Base-by-base conservation (phyloP, 2,113 vertebrate species). In the Sorex araneus region DNA sequence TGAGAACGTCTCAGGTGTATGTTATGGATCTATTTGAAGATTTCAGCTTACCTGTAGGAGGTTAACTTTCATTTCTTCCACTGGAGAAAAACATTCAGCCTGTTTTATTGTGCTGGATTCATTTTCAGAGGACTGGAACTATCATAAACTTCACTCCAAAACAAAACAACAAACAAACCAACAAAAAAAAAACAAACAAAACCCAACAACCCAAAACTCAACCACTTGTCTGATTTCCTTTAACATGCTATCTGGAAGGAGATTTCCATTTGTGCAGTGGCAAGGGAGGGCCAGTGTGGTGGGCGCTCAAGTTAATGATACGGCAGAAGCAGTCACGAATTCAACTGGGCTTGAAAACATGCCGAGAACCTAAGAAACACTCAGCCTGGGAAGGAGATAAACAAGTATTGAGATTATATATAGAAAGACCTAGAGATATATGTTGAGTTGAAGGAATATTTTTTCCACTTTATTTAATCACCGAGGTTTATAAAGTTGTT, bases 21-120 rank as follows among this genome's bases (percentile, higher is more conserved):
- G 12, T 74, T 47, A 92, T 67, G 43, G 45, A 34, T 92, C 78
- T 86, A 12, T 73, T 76, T 77, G 89, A 92, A 76, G 94, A 94
- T 89, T 95, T 77, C 95, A 83, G 57, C 94, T 95, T 91, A 94
- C 89, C 90, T 89, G 82, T 91, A 89, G 91, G n/a, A 83, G 71
- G 50, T 84, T 84, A 84, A 36, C 71, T 94, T 93, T 80, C 75
- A 34, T 80, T 89, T 82, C 47, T 91, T 79, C 73, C 19, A 57
- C 63, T 25, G 40, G 77, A 45, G 36, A 80, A 89, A 91, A 57
- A 77, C 54, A 93, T 81, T 84, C 54, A 47, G 54, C 45, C 43
- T 25, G 18, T 67, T 76, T 95, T 84, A 83, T 64, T 84, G 73
- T 83, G 93, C 86, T 40, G 27, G 32, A 81, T 87, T 94, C 40